phyloP scores from a whole-genome alignment of 2,797 vertebrate species.

The Anableps anableps region DNA sequence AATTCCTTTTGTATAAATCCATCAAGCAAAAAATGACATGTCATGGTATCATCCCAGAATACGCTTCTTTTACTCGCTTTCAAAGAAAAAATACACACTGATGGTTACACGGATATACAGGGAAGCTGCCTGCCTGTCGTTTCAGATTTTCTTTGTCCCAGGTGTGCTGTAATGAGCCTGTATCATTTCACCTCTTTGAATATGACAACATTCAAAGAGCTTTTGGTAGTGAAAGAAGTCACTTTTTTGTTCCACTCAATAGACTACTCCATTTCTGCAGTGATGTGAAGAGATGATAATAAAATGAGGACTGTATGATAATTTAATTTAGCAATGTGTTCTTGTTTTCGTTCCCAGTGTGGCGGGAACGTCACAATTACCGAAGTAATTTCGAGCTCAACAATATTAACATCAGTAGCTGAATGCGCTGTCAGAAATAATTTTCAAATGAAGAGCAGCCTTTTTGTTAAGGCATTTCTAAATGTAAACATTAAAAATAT shows the following conservation, averaged over 20 bases:
- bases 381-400: constrained; percentile 26
- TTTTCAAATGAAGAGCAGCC: constrained; percentile 2
- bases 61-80: background rate
- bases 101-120: background rate
- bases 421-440: constrained; percentile 22
- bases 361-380: constrained; percentile 5
- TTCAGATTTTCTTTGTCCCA: constrained; percentile 43
- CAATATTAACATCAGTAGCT: constrained; percentile 4
- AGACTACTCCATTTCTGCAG: constrained; percentile 13
- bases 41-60: background rate
- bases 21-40: background rate
- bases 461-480: constrained; percentile 5
- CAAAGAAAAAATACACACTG: background rate
- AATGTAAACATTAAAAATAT: constrained; percentile 21
- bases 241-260: constrained; percentile 29
- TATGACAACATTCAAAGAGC: constrained; percentile 13
- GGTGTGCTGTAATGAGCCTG: constrained; percentile 58
- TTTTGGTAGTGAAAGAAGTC: constrained; percentile 28
- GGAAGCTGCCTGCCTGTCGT: background rate
- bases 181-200: constrained; percentile 53
- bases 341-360: background rate
- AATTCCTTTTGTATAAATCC: background rate
- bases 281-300: constrained; percentile 26
- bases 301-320: constrained; percentile 8
- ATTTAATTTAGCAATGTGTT: constrained; percentile 24